Conservation (phyloP, 2,113 vertebrate species). For the Zosterops japonicus region DNA sequence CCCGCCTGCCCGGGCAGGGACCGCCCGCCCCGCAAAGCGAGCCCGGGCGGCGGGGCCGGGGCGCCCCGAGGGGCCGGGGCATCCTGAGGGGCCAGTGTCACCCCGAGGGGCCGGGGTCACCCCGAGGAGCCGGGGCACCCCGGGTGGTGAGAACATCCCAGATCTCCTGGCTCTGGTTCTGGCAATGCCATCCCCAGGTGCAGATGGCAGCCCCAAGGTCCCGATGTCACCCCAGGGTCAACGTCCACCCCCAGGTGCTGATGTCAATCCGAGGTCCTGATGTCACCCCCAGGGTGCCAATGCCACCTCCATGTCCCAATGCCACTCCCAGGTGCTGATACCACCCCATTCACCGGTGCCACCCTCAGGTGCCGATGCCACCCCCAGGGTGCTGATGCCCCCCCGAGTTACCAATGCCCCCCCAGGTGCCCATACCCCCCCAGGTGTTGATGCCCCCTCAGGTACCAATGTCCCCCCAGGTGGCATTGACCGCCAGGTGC, state of each 20-base stretch:
- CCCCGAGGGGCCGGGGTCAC: too few species aligned
- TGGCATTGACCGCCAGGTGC: too few species aligned
- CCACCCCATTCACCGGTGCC: too few species aligned
- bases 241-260: neutral
- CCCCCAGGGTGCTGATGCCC: fast-evolving
- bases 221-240: neutral
- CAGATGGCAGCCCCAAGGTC: neutral
- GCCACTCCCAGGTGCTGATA: too few species aligned
- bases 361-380: fast-evolving
- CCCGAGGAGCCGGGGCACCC: neutral
- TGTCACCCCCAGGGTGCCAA: neutral
- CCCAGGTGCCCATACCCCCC: neutral
- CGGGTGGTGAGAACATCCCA: too few species aligned
- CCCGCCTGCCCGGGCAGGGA: neutral
- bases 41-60: too few species aligned
- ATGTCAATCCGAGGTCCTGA: neutral
- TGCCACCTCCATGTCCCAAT: too few species aligned
- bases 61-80: too few species aligned
- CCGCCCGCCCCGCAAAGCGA: neutral
- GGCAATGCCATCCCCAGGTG: fast-evolving
- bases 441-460: fast-evolving
- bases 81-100: too few species aligned
- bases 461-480: neutral
- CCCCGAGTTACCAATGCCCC: fast-evolving
- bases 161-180: neutral